A percentile compares a stretch with the other conserved stretches of the same genome.
Conservation (phyloP, 2,797 vertebrate species). For the Podarcis lilfordi region DNA sequence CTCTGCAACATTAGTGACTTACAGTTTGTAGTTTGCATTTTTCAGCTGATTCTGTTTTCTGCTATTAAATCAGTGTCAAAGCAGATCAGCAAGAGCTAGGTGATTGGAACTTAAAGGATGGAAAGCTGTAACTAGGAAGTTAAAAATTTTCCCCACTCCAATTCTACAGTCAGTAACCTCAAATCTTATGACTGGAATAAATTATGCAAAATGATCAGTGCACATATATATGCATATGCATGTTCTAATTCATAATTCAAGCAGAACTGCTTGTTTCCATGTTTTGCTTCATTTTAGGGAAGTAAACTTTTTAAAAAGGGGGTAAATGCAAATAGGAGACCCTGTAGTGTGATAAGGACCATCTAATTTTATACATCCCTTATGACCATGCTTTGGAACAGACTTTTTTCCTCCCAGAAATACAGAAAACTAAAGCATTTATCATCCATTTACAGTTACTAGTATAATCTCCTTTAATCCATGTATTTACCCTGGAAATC, state of each 20-base stretch:
- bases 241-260: background rate
- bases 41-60: conserved; percentile 18
- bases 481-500: background rate
- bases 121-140: background rate
- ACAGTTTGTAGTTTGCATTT: conserved; percentile 26
- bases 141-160: background rate
- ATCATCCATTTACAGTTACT: background rate
- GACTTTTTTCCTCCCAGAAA: conserved; percentile 11
- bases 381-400: conserved; percentile 1
- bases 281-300: background rate
- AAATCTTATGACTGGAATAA: background rate
- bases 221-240: background rate
- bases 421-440: conserved; percentile 18
- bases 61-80: background rate
- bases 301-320: background rate
- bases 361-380: background rate
- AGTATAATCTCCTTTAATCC: conserved; percentile 12
- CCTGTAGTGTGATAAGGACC: background rate
- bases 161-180: background rate
- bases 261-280: background rate
- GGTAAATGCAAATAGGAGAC: background rate
- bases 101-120: background rate
- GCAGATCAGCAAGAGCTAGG: background rate
- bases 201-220: background rate
- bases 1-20: background rate